phyloP scores from a whole-genome alignment of 2,113 vertebrate species.

The Scomber japonicus region DNA sequence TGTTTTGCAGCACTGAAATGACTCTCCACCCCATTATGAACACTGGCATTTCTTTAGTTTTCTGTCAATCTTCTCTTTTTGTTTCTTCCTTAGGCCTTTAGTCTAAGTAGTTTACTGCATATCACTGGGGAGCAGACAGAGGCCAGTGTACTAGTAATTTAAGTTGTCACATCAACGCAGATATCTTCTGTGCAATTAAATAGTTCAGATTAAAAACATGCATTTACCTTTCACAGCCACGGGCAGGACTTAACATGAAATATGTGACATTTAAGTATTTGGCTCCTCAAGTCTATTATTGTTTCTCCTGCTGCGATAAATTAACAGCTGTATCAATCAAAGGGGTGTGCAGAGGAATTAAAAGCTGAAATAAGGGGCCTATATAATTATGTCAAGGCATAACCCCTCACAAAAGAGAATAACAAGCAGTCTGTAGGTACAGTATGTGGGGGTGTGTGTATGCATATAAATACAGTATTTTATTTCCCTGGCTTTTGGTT shows the following conservation, averaged over 20 bases:
- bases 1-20: slow-evolving; percentile 20
- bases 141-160: slow-evolving; percentile 20
- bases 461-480: neutral
- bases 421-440: neutral
- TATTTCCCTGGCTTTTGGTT: neutral
- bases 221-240: neutral
- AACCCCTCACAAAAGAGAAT: slow-evolving; percentile 5
- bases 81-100: slow-evolving; percentile 6
- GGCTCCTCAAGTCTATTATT: neutral
- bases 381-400: neutral
- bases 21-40: slow-evolving; percentile 15
- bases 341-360: slow-evolving; percentile 14
- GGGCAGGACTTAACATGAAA: neutral
- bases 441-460: neutral
- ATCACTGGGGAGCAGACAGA: slow-evolving; percentile 42
- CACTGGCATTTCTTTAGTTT: slow-evolving; percentile 1
- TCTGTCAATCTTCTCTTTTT: neutral
- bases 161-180: slow-evolving; percentile 27
- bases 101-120: slow-evolving; percentile 38
- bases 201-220: slow-evolving; percentile 13
- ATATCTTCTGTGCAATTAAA: slow-evolving; percentile 27
- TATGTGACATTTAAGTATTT: slow-evolving; percentile 4
- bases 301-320: slow-evolving; percentile 29
- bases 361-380: slow-evolving; percentile 29
- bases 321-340: slow-evolving; percentile 32